These are phyloP conservation scores for Hydrolagus affinis DNA, from an alignment of 2,113 vertebrate genomes.

Conservation along the genomic window DNA sequence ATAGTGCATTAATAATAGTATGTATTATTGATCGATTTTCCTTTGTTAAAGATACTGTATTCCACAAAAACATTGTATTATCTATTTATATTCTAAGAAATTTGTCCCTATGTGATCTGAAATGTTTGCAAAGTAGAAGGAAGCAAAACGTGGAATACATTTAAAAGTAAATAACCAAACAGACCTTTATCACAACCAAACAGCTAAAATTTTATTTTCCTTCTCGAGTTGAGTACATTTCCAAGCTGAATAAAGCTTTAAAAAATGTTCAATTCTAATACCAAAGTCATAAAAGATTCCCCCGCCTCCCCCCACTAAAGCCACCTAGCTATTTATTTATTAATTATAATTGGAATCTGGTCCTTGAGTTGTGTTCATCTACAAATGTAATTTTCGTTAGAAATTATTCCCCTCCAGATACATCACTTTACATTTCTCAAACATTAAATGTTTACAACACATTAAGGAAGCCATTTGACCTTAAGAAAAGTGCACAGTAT, in stretches of 20 bases:
- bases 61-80: no score
- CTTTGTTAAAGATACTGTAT: no score
- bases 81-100: no score
- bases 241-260: not conserved
- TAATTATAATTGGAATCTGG: not conserved
- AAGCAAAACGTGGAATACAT: not conserved
- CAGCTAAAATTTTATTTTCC: constrained; percentile 10
- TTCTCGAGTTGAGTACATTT: not conserved
- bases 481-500: constrained; percentile 5
- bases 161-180: not conserved
- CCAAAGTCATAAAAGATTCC: no score
- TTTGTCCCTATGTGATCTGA: no score
- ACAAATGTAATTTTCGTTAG: not conserved
- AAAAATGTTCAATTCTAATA: not conserved
- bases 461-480: not conserved
- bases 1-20: no score
- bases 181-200: not conserved
- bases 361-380: not conserved
- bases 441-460: no score
- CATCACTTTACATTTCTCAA: no score
- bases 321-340: no score
- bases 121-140: no score
- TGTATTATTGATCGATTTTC: no score
- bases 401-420: not conserved
- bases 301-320: no score